A percentile compares a stretch with the other conserved stretches of the same genome.
Evolutionary conservation across 2,797 vertebrate species (phyloP).

Genomic region (Amphiprion clarkii): DNA sequence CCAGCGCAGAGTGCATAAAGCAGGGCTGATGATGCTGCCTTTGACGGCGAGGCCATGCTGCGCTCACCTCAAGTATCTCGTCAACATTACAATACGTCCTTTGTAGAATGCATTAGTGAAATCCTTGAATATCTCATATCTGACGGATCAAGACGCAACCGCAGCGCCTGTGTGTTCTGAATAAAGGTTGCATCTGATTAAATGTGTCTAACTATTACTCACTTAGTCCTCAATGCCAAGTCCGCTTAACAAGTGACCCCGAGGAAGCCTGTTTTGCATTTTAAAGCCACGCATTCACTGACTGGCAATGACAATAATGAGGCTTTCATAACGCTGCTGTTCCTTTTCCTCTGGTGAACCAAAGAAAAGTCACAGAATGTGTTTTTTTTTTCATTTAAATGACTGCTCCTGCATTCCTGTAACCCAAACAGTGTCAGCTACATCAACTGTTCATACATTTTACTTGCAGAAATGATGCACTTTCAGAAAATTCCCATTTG

Average conservation of each 20-base stretch:
- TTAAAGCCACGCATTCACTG: constrained; percentile 20
- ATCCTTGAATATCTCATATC: constrained; percentile 31
- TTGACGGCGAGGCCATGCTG: background rate
- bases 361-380: no score
- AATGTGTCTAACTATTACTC: constrained; percentile 22
- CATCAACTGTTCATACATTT: no score
- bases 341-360: no score
- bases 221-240: constrained; percentile 20
- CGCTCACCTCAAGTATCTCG: background rate
- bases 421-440: no score
- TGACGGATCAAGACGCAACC: background rate
- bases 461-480: no score
- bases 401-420: no score
- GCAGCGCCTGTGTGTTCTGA: background rate
- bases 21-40: background rate
- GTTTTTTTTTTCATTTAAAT: no score
- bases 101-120: constrained; percentile 7
- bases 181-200: background rate
- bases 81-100: constrained; percentile 15
- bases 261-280: constrained; percentile 27
- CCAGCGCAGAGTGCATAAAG: background rate
- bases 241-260: constrained; percentile 25
- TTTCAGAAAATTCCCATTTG: no score
- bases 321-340: background rate
- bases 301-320: background rate